Conservation (phyloP, 2,113 vertebrate genomes). For the Nesoenas mayeri region DNA sequence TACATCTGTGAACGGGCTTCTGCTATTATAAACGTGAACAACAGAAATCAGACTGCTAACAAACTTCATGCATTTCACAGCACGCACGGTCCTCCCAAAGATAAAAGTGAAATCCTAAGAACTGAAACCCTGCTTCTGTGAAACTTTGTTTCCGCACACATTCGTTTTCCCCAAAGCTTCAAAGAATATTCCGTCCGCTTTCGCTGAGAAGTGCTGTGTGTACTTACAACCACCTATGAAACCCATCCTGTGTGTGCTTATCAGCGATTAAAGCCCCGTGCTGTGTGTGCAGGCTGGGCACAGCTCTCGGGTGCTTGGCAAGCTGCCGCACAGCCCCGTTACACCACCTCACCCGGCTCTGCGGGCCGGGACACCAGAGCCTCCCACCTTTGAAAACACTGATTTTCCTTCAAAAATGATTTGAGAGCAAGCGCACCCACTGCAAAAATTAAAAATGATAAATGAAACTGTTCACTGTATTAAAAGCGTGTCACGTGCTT, state of each 20-base stretch:
- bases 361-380: too few species aligned
- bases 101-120: neutral
- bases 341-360: neutral
- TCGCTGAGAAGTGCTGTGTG: neutral
- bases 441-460: neutral
- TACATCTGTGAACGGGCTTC: neutral
- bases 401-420: neutral
- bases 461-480: neutral
- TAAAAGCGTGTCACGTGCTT: neutral
- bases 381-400: neutral
- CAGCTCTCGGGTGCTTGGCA: neutral
- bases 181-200: neutral
- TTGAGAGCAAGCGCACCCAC: neutral
- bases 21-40: neutral
- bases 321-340: neutral
- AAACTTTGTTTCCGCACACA: neutral
- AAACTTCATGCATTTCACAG: neutral
- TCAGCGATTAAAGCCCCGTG: rapidly evolving
- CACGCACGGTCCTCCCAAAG: rapidly evolving
- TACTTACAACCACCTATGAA: neutral
- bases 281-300: rapidly evolving
- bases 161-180: neutral
- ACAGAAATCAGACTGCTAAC: neutral
- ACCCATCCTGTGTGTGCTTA: rapidly evolving
- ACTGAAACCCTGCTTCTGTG: neutral